Base-by-base conservation (phyloP, 1,140 invertebrate genomes). In the Leptinotarsa undecemlineata region DNA sequence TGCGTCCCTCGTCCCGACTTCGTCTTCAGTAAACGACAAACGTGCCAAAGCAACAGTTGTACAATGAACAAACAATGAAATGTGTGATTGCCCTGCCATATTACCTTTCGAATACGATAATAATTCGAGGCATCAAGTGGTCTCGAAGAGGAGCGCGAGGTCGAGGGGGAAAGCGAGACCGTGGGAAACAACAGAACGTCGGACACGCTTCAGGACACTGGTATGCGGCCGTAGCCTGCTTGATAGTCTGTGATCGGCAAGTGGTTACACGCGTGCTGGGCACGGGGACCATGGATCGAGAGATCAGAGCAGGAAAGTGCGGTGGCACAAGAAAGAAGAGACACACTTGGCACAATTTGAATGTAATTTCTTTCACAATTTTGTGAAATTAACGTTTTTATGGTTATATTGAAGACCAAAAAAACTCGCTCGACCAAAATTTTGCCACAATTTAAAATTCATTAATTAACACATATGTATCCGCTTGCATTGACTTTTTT, bases 171-270 rank as follows among this genome's bases (percentile, higher is more conserved):
- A 60, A 73, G 67, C 69, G 73, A 73, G 64, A 79, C 75, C 77
- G 77, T 80, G 76, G 77, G 78, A 80, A 80, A 69, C 75, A 75
- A 72, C 64, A 33, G 71, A 76, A 73, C 60, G 70, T 64, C 63
- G 74, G 77, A 78, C 77, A 78, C 77, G 77, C 77, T 78, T 72
- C 77, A 75, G 62, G 73, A 74, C 48, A 78, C 66, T 72, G 77
- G 77, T 74, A 78, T 78, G 77, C 69, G 72, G 74, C 71, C 77
- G 72, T 63, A 72, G 72, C 72, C 69, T 64, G 71, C 71, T 72
- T 33, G 71, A 72, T 57, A 57, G 51, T 48, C 57, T 23, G 71
- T 64, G 72, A 75, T 75, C 74, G 21, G 61, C 67, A 69, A 75
- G 68, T 51, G 69, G 74, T 75, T 75, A 66, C 74, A 75, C 74